Conservation (phyloP, 2,797 vertebrate species). For the Clarias fuscus region DNA sequence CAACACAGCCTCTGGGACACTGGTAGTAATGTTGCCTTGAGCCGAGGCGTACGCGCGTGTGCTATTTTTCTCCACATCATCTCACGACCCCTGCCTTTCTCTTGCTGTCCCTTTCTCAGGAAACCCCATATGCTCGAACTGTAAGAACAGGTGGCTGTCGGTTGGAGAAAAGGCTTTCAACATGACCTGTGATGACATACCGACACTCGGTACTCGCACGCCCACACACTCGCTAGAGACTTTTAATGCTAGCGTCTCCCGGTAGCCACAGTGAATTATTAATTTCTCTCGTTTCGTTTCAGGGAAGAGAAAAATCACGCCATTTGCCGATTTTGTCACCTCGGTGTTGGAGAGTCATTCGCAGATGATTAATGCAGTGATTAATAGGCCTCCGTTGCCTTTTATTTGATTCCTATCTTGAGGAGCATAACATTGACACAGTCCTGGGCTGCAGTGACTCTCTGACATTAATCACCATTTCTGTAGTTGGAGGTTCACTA, state of each 20-base stretch:
- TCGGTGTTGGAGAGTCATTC: slow-evolving; percentile 19
- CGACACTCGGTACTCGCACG: slow-evolving; percentile 42
- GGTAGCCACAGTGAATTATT: slow-evolving; percentile 40
- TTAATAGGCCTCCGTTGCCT: slow-evolving; percentile 47
- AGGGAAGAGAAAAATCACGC: slow-evolving; percentile 28
- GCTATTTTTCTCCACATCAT: neutral
- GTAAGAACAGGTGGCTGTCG: slow-evolving; percentile 75
- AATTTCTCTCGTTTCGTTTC: slow-evolving; percentile 10
- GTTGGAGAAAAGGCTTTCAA: slow-evolving; percentile 63
- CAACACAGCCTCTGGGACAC: neutral
- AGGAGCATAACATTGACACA: slow-evolving; percentile 50
- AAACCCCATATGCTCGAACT: slow-evolving; percentile 73
- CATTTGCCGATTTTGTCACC: slow-evolving; percentile 30
- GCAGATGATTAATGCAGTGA: slow-evolving; percentile 42
- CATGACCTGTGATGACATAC: slow-evolving; percentile 44
- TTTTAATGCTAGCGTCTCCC: slow-evolving; percentile 5
- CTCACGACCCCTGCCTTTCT: slow-evolving; percentile 22
- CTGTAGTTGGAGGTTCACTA: neutral
- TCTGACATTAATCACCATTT: slow-evolving; percentile 46
- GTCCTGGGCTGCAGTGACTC: slow-evolving; percentile 44
- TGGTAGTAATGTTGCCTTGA: slow-evolving; percentile 20
- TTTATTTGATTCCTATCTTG: slow-evolving; percentile 51
- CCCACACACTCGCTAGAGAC: slow-evolving; percentile 8
- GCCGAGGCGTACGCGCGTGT: neutral
- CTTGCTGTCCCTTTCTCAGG: slow-evolving; percentile 51